Evolutionary conservation across 1,140 invertebrate genomes (phyloP), one percentile per base, ranked within the genome.

Genomic region (Hyles vespertilio): DNA sequence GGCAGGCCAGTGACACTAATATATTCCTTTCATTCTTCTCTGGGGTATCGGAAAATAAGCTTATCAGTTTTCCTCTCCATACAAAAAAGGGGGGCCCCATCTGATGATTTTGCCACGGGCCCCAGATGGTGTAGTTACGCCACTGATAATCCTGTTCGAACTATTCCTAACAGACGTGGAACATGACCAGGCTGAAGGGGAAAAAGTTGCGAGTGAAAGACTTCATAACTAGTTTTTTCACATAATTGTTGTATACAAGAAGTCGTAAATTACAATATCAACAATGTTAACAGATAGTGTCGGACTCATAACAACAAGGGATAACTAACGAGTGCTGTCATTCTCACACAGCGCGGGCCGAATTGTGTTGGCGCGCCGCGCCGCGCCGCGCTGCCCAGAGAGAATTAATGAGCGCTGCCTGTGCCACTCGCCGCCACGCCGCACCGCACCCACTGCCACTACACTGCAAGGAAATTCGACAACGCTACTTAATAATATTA

Each of bases 261-360:
- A 49, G 12, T 53, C 57, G 54, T 56, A 64, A 64, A 64, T 64
- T 46, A 64, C 58, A 40, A 51, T 61, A 59, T 67, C 53, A 61
- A 59, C 53, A 54, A 10, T 51, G 56, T 60, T 61, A 68, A 64
- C 60, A 73, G 59, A 67, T 64, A 69, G 61, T 64, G 62, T 74
- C 66, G 67, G 67, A 57, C 65, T 73, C 67, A 73, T 68, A 70
- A 68, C 67, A 72, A 67, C 72, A 70, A 66, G 60, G 65, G 73
- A 68, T 82, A 82, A 79, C 71, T 76, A 82, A 82, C 75, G 79
- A 82, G 64, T 70, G 72, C 74, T 82, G 79, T 78, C 79, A 82
- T 68, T 74, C 67, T 74, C 77, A 82, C 69, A 70, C 70, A 70
- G 68, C 60, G 70, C 64, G 63, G 61, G 56, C 69, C 58, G 58